phyloP scores from a whole-genome alignment of 2,888 invertebrate species.

The Synergus japonicus region DNA sequence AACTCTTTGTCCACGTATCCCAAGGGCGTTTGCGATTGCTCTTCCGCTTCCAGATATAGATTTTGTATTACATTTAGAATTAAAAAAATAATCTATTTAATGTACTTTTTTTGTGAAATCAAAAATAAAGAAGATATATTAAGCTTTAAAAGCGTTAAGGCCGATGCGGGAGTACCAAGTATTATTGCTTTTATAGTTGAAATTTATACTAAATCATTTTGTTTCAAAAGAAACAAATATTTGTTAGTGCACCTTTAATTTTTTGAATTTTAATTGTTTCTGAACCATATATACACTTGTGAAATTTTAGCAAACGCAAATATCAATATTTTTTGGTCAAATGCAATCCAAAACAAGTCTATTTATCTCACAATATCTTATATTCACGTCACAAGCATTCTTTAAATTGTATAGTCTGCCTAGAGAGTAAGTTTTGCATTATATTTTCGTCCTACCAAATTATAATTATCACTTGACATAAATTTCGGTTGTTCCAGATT shows the following conservation, averaged over 20 bases:
- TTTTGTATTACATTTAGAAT: too few relatives aligned
- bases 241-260: too few relatives aligned
- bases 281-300: background rate
- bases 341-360: background rate
- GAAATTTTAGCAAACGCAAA: background rate
- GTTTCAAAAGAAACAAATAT: too few relatives aligned
- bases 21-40: background rate
- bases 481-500: background rate
- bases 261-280: too few relatives aligned
- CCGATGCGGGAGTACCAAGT: too few relatives aligned
- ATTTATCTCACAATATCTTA: background rate
- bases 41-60: slow-evolving; percentile 9
- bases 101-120: too few relatives aligned
- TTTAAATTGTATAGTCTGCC: background rate
- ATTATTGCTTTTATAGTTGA: too few relatives aligned
- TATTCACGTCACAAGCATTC: background rate
- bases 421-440: background rate
- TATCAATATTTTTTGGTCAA: background rate
- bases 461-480: background rate
- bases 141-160: too few relatives aligned
- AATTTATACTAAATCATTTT: too few relatives aligned
- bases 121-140: too few relatives aligned
- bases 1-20: slow-evolving; percentile 61
- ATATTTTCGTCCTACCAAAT: background rate
- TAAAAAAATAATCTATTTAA: too few relatives aligned